These are phyloP conservation scores for Drosophila eohydei DNA, from an alignment of 2,888 invertebrate species.

Conservation along the genomic window DNA sequence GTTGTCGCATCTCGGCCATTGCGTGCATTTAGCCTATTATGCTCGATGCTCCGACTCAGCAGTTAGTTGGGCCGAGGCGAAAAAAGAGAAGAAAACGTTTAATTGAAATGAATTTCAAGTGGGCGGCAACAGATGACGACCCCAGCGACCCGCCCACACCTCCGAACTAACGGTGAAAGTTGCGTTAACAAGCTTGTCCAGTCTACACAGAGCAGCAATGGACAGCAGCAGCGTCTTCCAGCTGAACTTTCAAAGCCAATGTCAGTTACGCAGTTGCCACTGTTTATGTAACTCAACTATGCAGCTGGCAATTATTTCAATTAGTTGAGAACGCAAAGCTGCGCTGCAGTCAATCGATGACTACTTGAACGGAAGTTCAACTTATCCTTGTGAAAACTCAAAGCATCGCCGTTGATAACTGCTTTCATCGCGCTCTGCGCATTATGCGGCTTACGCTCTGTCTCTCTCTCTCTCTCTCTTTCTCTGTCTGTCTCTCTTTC, in stretches of 20 bases:
- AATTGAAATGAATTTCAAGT: slow-evolving; percentile 64
- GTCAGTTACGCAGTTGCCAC: slow-evolving; percentile 27
- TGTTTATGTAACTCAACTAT: slow-evolving; percentile 61
- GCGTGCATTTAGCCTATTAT: slow-evolving; percentile 37
- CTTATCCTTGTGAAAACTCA: slow-evolving; percentile 1
- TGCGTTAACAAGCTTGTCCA: slow-evolving; percentile 13
- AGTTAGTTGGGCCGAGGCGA: slow-evolving; percentile 28
- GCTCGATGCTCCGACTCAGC: slow-evolving; percentile 15
- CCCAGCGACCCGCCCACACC: neutral
- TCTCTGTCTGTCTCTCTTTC: no score
- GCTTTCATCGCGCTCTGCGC: neutral
- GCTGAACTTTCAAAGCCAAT: slow-evolving; percentile 5
- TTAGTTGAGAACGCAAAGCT: slow-evolving; percentile 42
- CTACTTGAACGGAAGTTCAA: slow-evolving; percentile 1
- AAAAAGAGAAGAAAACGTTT: slow-evolving; percentile 39
- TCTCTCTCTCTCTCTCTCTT: no score
- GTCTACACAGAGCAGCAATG: neutral
- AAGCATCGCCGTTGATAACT: neutral
- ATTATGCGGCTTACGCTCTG: neutral
- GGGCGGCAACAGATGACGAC: slow-evolving; percentile 7
- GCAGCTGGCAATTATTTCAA: slow-evolving; percentile 66
- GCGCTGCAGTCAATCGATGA: slow-evolving; percentile 5
- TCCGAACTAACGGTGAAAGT: slow-evolving; percentile 19
- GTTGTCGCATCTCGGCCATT: slow-evolving; percentile 20
- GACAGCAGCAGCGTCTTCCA: neutral